A percentile compares a stretch with the other conserved stretches of the same genome.
These are phyloP conservation scores for Ptilorrhoa leucosticta DNA, from an alignment of 2,113 vertebrate genomes.

Conservation along the genomic window DNA sequence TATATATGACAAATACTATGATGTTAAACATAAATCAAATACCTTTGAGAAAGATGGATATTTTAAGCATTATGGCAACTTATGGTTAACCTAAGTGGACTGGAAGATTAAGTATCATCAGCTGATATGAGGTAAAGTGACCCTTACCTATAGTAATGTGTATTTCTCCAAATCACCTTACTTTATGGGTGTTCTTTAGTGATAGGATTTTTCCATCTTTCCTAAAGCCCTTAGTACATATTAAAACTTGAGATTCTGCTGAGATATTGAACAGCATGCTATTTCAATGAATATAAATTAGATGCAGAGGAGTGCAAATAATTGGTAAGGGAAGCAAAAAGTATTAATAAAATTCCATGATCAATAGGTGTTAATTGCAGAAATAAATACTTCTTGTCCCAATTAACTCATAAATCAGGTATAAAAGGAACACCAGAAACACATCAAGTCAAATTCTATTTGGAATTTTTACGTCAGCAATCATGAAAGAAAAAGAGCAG, in stretches of 20 bases:
- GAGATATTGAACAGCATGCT: background rate
- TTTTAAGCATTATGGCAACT: background rate
- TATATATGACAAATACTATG: background rate
- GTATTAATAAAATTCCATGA: background rate
- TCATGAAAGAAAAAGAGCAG: background rate
- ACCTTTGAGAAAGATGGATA: background rate
- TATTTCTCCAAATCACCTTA: background rate
- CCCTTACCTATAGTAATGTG: background rate
- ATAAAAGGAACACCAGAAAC: background rate
- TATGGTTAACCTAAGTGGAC: background rate
- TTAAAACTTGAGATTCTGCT: background rate
- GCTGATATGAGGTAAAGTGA: background rate
- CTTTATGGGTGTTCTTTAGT: background rate
- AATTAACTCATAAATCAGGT: background rate
- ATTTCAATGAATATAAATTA: background rate
- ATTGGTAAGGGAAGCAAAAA: background rate
- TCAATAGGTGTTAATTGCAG: background rate
- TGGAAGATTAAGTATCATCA: background rate
- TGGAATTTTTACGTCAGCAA: background rate
- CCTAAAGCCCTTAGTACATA: background rate
- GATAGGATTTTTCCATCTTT: background rate
- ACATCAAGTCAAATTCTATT: background rate
- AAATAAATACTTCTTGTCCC: background rate
- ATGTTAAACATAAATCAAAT: background rate
- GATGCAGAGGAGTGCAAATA: background rate